Conservation (phyloP, 2,113 vertebrate species). For the Pseudorectes ferrugineus region DNA sequence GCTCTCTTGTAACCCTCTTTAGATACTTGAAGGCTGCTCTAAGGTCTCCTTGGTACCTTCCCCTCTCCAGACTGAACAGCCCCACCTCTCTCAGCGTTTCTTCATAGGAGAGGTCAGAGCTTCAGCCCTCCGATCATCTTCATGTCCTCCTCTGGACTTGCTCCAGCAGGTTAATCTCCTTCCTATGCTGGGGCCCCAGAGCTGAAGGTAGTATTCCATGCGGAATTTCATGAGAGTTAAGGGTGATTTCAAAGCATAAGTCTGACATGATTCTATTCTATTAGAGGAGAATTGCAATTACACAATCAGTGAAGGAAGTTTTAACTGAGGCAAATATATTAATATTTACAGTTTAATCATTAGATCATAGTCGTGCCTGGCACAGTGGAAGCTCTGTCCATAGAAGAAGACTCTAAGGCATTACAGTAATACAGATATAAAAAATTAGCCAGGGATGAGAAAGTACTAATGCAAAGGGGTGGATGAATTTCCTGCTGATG, state of each 20-base stretch:
- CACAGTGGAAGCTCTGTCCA: background rate
- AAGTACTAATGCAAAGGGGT: background rate
- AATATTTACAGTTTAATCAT: background rate
- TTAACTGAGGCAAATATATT: background rate
- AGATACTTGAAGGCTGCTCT: background rate
- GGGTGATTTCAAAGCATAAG: background rate
- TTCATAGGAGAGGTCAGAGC: background rate
- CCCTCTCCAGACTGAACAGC: background rate
- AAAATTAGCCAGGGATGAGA: background rate
- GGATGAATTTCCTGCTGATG: background rate
- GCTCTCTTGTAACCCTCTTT: background rate
- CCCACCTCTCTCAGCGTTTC: background rate
- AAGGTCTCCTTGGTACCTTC: background rate
- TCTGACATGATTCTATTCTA: background rate
- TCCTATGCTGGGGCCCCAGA: background rate
- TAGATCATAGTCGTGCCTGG: background rate
- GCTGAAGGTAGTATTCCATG: background rate
- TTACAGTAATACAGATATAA: background rate
- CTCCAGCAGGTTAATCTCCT: background rate
- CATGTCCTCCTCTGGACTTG: background rate
- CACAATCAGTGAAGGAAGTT: background rate
- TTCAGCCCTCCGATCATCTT: background rate
- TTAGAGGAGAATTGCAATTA: background rate
- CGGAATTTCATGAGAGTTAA: background rate
- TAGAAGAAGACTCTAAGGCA: background rate